A percentile compares a stretch with the other conserved stretches of the same genome.
Conservation (phyloP, 2,113 vertebrate species). For the Numenius arquata region DNA sequence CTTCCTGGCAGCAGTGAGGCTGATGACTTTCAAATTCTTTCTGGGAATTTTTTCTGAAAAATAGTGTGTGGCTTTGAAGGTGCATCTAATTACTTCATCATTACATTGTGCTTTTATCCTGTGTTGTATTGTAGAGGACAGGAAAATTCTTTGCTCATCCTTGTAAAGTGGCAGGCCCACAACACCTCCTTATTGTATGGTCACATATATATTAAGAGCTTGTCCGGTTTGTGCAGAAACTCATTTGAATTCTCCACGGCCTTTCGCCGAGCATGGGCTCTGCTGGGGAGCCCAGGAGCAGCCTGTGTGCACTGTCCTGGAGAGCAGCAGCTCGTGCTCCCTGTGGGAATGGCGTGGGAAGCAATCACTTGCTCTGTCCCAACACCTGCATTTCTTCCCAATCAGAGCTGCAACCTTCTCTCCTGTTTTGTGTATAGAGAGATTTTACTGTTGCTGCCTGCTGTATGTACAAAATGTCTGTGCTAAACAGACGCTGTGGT, state of each 20-base stretch:
- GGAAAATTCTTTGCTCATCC: neutral
- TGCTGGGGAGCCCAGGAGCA: neutral
- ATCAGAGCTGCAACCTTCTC: neutral
- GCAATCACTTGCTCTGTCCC: neutral
- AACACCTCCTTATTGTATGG: neutral
- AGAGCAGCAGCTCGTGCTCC: neutral
- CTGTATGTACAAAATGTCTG: neutral
- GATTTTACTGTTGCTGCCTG: neutral
- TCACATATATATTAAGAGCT: neutral
- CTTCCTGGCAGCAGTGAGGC: neutral
- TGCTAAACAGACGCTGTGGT: rapidly evolving
- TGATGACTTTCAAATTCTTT: neutral
- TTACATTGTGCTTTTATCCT: neutral
- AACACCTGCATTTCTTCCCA: neutral
- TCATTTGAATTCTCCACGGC: neutral
- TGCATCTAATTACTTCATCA: neutral
- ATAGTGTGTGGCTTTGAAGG: neutral
- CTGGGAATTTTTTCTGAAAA: neutral
- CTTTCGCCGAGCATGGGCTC: neutral
- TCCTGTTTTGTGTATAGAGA: neutral
- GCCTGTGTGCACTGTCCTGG: neutral
- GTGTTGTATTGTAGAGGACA: neutral
- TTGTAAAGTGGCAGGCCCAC: neutral
- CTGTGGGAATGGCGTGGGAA: neutral
- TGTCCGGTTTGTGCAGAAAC: neutral